phyloP scores from a whole-genome alignment of 2,797 vertebrate genomes.

The Chelidonichthys spinosus region DNA sequence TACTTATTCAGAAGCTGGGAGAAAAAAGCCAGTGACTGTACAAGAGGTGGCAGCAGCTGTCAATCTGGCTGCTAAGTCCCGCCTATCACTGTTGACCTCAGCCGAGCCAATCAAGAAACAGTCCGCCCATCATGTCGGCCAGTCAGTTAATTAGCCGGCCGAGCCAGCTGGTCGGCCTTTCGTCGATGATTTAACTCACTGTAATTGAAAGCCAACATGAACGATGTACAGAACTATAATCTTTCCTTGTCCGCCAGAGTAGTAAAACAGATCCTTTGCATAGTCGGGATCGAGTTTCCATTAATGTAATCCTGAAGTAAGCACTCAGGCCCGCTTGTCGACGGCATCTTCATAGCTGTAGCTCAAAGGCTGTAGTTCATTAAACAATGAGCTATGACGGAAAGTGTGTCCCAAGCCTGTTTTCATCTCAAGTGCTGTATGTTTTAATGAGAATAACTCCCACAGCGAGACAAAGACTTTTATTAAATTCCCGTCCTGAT shows the following conservation, averaged over 20 bases:
- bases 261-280: conserved; percentile 53
- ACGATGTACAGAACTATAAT: conserved; percentile 47
- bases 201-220: conserved; percentile 53
- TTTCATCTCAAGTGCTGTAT: conserved; percentile 27
- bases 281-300: conserved; percentile 40
- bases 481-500: conserved; percentile 55
- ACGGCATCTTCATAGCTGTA: conserved; percentile 40
- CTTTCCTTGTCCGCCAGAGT: conserved; percentile 22
- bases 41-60: conserved; percentile 51
- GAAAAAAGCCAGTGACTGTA: conserved; percentile 20
- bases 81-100: conserved; percentile 51
- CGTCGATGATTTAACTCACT: conserved; percentile 55
- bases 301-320: conserved; percentile 46
- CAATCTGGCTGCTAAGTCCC: conserved; percentile 46
- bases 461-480: conserved; percentile 25
- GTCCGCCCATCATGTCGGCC: conserved; percentile 23
- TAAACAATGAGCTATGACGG: conserved; percentile 42
- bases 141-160: conserved; percentile 43
- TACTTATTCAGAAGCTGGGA: conserved; percentile 12
- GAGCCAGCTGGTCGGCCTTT: conserved; percentile 45
- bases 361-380: conserved; percentile 50
- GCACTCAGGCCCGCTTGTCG: conserved; percentile 39
- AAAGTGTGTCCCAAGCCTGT: conserved; percentile 44
- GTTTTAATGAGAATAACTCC: conserved; percentile 59
- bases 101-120: conserved; percentile 44